Evolutionary conservation across 2,797 vertebrate genomes (phyloP), one percentile per base, ranked within the genome.

Genomic region (Galaxias olidus): DNA sequence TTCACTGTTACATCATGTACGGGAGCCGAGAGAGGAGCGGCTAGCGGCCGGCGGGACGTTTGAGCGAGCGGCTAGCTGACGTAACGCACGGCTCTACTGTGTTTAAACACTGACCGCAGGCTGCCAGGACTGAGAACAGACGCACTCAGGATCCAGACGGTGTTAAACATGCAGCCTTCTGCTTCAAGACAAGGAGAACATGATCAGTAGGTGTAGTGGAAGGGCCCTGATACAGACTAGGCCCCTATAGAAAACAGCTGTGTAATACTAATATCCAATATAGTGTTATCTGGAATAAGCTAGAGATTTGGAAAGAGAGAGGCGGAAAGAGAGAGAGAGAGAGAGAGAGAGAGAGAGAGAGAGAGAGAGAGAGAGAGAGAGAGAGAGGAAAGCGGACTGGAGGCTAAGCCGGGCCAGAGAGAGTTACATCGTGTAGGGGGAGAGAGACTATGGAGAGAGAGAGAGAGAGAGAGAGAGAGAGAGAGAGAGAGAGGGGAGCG

Each of bases 1-100:
- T 89, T 89, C 88, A 84, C 84, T 82, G 85, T 91, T 89, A 88
- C 84, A 86, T 89, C 83, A 91, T 85, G 84, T 81, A 79, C 77
- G 19, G 19, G 58, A 12, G 12, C 47, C 44, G 47, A 11, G 49
- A 48, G 56, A 59, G 66, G 63, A 46, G 59, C 55, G 59, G 49
- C 61, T 2, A 40, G 55, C 55, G n/a, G 10, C 2, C 40, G 19
- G 20, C 19, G n/a, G 46, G 46, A n/a, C n/a, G n/a, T n/a, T n/a
- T 44, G 18, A 45, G 45, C 20, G 47, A 20, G 6, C 30, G 30
- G 57, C 44, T 49, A 67, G 59, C 47, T 74, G 71, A 72, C 46
- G 45, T 63, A 79, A 74, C 69, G 59, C 30, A 6, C 30, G 30
- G 30, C 3, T 30, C 30, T 11, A 40, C 53, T 41, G 18, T 61